A percentile compares a stretch with the other conserved stretches of the same genome.
These are phyloP conservation scores for Mystacides longicornis DNA, from an alignment of 2,888 invertebrate genomes.

Conservation along the genomic window DNA sequence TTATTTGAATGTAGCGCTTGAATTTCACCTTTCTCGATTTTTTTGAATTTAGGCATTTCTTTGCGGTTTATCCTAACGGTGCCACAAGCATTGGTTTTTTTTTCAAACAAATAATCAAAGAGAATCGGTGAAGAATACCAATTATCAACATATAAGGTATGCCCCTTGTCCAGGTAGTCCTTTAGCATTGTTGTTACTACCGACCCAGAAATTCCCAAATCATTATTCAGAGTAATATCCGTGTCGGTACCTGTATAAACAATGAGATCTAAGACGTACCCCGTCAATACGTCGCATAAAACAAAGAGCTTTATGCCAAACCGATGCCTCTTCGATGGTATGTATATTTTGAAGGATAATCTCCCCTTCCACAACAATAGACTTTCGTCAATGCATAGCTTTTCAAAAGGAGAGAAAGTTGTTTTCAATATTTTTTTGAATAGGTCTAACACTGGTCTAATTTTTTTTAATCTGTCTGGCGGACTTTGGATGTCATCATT, in stretches of 20 bases:
- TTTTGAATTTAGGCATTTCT: constrained; percentile 9
- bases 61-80: constrained; percentile 1
- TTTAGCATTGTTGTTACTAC: constrained; percentile 7
- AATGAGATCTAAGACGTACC: constrained; percentile 5
- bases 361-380: constrained; percentile 4
- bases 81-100: constrained; percentile 9
- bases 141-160: constrained; percentile 7
- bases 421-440: too few relatives aligned
- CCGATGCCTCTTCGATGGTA: constrained; percentile 1
- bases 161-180: constrained; percentile 10
- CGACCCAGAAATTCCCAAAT: constrained; percentile 7
- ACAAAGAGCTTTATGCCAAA: constrained; percentile 14
- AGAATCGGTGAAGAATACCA: constrained; percentile 11
- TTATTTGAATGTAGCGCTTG: neutral
- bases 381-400: constrained; percentile 1
- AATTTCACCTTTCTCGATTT: constrained; percentile 4
- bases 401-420: neutral
- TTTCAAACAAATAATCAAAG: constrained; percentile 1
- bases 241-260: constrained; percentile 6
- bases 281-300: constrained; percentile 1
- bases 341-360: constrained; percentile 4
- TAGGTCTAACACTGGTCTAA: too few relatives aligned
- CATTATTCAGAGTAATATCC: neutral
- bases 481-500: too few relatives aligned
- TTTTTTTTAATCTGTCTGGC: too few relatives aligned